Percentiles rank a stretch among this genome's conserved stretches.
Conservation (phyloP, 2,113 vertebrate genomes). For the Cavia porcellus region DNA sequence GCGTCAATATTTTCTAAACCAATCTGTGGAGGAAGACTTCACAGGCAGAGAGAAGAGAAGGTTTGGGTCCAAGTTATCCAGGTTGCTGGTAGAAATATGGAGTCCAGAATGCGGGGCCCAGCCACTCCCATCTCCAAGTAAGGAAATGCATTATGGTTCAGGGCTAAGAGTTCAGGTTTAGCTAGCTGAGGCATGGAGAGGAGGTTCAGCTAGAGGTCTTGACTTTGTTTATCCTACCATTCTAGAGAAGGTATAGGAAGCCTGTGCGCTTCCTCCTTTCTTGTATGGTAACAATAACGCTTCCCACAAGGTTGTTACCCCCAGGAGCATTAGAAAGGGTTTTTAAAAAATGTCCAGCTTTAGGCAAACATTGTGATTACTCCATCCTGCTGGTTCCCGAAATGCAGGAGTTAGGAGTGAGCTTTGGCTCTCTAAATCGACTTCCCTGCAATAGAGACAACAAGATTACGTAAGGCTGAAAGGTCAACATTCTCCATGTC, state of each 20-base stretch:
- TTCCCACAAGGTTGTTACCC: not conserved
- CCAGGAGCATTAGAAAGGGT: not conserved
- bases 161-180: not conserved
- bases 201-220: not conserved
- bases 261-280: not conserved
- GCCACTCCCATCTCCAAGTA: not conserved
- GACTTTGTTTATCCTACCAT: not conserved
- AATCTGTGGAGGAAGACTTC: conserved; percentile 3
- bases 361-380: conserved; percentile 67
- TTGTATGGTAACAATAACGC: not conserved
- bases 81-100: not conserved
- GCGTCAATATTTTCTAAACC: conserved; percentile 53
- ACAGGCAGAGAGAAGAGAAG: conserved; percentile 22
- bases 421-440: conserved; percentile 3
- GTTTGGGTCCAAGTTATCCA: not conserved
- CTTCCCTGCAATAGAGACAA: not conserved
- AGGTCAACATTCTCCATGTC: conserved; percentile 67
- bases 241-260: not conserved
- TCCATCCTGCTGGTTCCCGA: conserved; percentile 47
- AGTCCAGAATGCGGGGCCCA: not conserved
- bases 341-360: conserved; percentile 37
- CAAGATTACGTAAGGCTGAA: conserved; percentile 73
- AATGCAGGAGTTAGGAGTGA: conserved; percentile 59
- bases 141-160: not conserved
- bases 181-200: not conserved